phyloP scores from a whole-genome alignment of 64 coral and sea anemone genomes.

The Catalaphyllia jardinei region DNA sequence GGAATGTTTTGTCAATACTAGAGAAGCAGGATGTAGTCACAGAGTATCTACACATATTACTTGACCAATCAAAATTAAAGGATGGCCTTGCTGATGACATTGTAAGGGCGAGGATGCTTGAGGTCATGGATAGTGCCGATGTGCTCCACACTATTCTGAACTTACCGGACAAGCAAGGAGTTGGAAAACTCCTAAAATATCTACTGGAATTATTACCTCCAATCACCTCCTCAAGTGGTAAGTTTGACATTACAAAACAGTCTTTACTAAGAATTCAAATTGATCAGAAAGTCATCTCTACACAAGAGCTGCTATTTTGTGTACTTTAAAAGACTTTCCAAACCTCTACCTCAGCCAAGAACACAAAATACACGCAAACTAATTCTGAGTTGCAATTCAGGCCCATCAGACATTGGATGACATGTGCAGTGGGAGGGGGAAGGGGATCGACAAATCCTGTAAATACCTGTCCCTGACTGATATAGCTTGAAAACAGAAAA shows the following conservation, averaged over 20 bases:
- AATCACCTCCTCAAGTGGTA: constrained; percentile 44
- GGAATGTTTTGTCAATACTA: constrained; percentile 31
- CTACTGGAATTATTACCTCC: constrained; percentile 58
- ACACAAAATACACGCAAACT: no score
- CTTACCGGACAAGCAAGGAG: constrained; percentile 14
- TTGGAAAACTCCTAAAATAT: constrained; percentile 39
- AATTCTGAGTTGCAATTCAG: no score
- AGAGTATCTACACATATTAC: constrained; percentile 42
- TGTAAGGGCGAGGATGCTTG: constrained; percentile 36
- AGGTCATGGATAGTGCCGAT: constrained; percentile 44
- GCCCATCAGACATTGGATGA: no score
- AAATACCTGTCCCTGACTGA: no score
- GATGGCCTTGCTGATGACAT: constrained; percentile 15
- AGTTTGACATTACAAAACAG: background rate
- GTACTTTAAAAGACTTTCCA: no score
- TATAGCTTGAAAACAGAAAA: no score
- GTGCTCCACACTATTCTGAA: constrained; percentile 42
- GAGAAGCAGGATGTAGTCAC: constrained; percentile 19
- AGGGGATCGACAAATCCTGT: no score
- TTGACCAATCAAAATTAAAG: background rate
- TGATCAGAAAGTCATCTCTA: no score
- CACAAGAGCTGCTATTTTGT: no score
- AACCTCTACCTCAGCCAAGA: no score
- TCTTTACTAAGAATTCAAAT: background rate
- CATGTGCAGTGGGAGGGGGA: no score